Evolutionary conservation across 2,113 vertebrate species (phyloP).

Genomic region (Setophaga kirtlandii): DNA sequence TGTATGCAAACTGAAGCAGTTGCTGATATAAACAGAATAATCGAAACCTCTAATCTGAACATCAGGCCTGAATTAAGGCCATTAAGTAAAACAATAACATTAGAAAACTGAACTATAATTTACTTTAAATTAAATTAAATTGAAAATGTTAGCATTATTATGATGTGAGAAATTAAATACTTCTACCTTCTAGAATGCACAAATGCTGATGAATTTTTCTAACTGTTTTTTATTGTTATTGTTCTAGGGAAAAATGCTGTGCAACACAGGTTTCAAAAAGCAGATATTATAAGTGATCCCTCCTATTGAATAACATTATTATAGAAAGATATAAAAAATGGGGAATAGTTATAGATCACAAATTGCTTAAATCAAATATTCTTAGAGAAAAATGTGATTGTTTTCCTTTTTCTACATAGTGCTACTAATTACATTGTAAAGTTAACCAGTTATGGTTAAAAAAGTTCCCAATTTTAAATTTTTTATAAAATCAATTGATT

Average conservation of each 20-base stretch:
- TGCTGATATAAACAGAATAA: conserved; percentile 35
- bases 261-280: not conserved
- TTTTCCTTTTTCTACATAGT: not conserved
- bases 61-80: not conserved
- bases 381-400: not conserved
- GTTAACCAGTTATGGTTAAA: not conserved
- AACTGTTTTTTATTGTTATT: not conserved
- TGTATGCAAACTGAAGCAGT: not conserved
- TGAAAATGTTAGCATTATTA: not conserved
- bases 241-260: not conserved
- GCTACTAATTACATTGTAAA: not conserved
- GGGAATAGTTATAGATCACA: not conserved
- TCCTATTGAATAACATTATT: not conserved
- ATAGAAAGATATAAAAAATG: not conserved
- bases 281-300: not conserved
- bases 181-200: not conserved
- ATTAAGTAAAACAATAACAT: conserved; percentile 44
- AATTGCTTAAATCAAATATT: not conserved
- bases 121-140: conserved; percentile 42
- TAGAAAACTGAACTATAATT: conserved; percentile 36
- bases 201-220: not conserved
- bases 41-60: conserved; percentile 20
- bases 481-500: not conserved
- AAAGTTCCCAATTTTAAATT: not conserved
- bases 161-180: conserved; percentile 22